Percentiles rank a stretch among this genome's conserved stretches.
These are phyloP conservation scores for Hesperia comma DNA, from an alignment of 2,888 invertebrate genomes.

Conservation along the genomic window DNA sequence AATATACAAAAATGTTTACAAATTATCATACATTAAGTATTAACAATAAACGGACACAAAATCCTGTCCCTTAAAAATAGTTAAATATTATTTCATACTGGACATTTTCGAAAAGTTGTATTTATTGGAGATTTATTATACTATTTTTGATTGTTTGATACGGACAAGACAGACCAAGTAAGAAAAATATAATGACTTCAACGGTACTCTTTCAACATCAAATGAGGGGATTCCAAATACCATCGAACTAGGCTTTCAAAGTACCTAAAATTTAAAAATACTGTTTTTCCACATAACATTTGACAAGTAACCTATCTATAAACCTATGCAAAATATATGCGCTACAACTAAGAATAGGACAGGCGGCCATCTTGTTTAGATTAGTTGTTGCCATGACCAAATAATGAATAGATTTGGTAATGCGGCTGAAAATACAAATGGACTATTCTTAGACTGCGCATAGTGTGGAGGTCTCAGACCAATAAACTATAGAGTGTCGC, in stretches of 20 bases:
- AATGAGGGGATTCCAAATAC: not conserved
- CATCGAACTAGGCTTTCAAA: not conserved
- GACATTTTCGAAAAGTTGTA: too few relatives aligned
- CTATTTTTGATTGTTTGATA: too few relatives aligned
- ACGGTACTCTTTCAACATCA: not conserved
- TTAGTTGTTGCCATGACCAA: not conserved
- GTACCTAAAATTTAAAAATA: not conserved
- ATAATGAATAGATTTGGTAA: not conserved
- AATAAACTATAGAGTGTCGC: too few relatives aligned
- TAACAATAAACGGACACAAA: not conserved
- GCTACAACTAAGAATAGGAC: not conserved
- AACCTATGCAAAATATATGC: not conserved
- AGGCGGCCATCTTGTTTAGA: not conserved
- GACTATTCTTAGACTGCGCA: too few relatives aligned
- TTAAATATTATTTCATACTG: not conserved
- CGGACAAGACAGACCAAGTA: not conserved
- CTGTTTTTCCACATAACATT: too few relatives aligned
- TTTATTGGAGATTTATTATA: too few relatives aligned
- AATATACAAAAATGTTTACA: not conserved
- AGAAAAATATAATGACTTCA: not conserved
- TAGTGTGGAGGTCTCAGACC: too few relatives aligned
- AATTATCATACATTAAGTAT: not conserved
- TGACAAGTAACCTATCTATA: not conserved
- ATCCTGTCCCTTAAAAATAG: not conserved
- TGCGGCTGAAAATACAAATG: too few relatives aligned